Percentiles rank a stretch among this genome's conserved stretches.
These are phyloP conservation scores for Metallyticus violacea DNA, from an alignment of 2,888 invertebrate genomes.

Conservation along the genomic window DNA sequence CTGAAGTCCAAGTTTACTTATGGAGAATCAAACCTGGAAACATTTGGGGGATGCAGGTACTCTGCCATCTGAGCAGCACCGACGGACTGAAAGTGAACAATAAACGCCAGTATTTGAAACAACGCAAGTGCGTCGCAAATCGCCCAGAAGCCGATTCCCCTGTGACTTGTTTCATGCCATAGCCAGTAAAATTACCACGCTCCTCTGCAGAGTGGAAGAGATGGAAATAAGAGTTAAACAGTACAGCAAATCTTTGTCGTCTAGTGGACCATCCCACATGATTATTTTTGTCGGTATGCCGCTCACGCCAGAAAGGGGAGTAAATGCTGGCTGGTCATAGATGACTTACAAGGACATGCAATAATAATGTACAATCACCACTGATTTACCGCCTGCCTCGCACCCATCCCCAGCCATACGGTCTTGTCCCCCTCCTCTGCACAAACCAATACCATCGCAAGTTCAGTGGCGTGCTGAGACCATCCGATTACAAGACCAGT, in stretches of 20 bases:
- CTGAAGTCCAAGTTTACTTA: not conserved
- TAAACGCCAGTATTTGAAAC: too few species aligned
- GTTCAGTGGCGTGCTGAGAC: not conserved
- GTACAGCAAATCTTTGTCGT: not conserved
- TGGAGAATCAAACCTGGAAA: not conserved
- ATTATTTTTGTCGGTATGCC: not conserved
- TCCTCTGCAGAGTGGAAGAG: not conserved
- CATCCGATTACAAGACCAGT: not conserved
- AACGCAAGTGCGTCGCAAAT: too few species aligned
- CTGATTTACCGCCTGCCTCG: not conserved
- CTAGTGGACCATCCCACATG: not conserved
- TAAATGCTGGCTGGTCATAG: not conserved
- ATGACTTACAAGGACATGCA: slow-evolving; percentile 5
- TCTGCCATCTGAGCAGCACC: not conserved
- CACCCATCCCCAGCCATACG: not conserved
- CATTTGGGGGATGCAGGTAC: too few species aligned
- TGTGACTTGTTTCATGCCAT: not conserved
- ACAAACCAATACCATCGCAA: not conserved
- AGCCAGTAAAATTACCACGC: too few species aligned
- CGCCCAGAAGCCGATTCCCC: not conserved
- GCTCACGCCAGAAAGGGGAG: slow-evolving; percentile 5
- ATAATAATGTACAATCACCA: slow-evolving; percentile 7
- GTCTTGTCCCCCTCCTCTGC: not conserved
- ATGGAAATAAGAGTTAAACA: not conserved
- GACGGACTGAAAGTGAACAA: too few species aligned